These are phyloP conservation scores for Macrobrachium rosenbergii DNA, from an alignment of 1,140 invertebrate species.

Conservation along the genomic window DNA sequence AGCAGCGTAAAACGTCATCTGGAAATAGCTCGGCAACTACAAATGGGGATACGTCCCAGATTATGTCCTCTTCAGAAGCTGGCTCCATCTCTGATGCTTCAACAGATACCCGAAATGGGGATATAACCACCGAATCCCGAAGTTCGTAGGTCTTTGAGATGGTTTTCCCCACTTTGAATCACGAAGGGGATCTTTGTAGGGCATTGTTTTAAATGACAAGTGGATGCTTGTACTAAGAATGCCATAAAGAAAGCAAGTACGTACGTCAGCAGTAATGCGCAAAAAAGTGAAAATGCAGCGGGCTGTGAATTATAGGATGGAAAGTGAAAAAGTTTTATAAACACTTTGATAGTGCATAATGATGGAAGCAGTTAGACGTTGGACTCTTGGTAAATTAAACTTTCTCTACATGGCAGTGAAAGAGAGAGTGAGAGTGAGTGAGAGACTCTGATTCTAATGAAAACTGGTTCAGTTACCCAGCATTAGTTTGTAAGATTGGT, in stretches of 20 bases:
- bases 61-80: conserved; percentile 64
- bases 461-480: conserved; percentile 21
- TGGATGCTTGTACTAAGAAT: too few species aligned
- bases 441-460: conserved; percentile 28
- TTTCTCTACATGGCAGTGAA: conserved; percentile 8
- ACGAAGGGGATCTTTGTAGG: not conserved
- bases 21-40: conserved; percentile 48
- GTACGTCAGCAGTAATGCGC: too few species aligned
- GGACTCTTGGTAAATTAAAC: not conserved
- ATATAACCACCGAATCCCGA: conserved; percentile 60
- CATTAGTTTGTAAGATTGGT: conserved; percentile 52
- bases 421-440: not conserved
- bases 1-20: conserved; percentile 74
- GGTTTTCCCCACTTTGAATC: not conserved
- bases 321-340: conserved; percentile 7
- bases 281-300: not conserved
- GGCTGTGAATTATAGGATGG: conserved; percentile 18
- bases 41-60: conserved; percentile 43
- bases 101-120: conserved; percentile 60
- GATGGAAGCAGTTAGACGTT: too few species aligned
- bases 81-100: conserved; percentile 63
- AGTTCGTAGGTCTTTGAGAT: conserved; percentile 51
- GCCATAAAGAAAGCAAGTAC: too few species aligned
- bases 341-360: not conserved
- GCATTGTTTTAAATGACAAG: not conserved